Percentiles rank a stretch among this genome's conserved stretches.
Evolutionary conservation across 2,888 invertebrate species (phyloP).

Genomic region (Standfussiana lucernea): DNA sequence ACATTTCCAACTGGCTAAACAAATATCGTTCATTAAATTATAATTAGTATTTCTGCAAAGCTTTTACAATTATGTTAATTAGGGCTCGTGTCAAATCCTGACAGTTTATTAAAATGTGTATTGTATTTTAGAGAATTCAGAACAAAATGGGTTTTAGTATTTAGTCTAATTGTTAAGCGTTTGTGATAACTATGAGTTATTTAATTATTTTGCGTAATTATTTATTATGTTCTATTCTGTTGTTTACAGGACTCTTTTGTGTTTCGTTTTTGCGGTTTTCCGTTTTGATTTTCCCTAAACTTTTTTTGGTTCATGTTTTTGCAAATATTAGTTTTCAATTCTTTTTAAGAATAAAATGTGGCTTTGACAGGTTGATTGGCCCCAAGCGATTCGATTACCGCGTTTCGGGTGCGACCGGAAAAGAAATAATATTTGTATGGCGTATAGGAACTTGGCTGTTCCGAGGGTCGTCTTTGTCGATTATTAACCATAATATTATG

Average conservation of each 20-base stretch:
- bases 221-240: not conserved
- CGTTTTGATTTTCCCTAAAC: not conserved
- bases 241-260: slow-evolving; percentile 2
- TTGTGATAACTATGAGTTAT: slow-evolving; percentile 2
- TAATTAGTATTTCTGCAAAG: slow-evolving; percentile 16
- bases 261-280: not conserved
- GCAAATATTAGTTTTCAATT: not conserved
- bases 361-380: not conserved
- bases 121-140: slow-evolving; percentile 4
- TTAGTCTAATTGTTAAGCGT: not conserved
- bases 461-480: not conserved
- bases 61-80: slow-evolving; percentile 37
- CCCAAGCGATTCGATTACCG: not conserved
- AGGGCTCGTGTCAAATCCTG: slow-evolving; percentile 15
- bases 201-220: not conserved
- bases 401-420: not conserved
- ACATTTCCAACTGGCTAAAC: not conserved
- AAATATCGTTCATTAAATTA: slow-evolving; percentile 2
- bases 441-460: not conserved
- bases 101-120: slow-evolving; percentile 4
- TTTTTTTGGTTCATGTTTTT: not conserved
- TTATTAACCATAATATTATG: not conserved
- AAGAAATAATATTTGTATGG: not conserved
- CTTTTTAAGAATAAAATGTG: not conserved
- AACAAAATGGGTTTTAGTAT: not conserved